Evolutionary conservation across 2,113 vertebrate species (phyloP).

Genomic region (Ascaphus truei): DNA sequence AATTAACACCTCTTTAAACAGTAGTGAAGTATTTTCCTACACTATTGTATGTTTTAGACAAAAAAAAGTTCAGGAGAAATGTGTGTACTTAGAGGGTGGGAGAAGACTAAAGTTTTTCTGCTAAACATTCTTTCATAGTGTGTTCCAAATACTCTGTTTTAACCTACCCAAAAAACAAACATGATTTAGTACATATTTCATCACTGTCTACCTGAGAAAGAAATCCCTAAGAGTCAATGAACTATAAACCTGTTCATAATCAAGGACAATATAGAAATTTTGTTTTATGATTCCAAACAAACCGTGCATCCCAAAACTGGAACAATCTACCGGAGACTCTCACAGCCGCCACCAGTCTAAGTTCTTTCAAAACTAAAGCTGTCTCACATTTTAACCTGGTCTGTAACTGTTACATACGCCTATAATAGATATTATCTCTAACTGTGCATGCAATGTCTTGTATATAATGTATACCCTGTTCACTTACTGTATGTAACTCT

Average conservation of each 20-base stretch:
- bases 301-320: not conserved
- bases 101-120: not conserved
- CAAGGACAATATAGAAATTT: too few relatives aligned
- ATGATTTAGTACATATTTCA: slow-evolving; percentile 20
- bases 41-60: slow-evolving; percentile 15
- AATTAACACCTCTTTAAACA: slow-evolving; percentile 15
- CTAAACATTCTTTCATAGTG: slow-evolving; percentile 15
- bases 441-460: too few relatives aligned
- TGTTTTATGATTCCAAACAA: not conserved
- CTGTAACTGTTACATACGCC: too few relatives aligned
- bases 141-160: not conserved
- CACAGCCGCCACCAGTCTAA: too few relatives aligned
- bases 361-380: too few relatives aligned
- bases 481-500: too few relatives aligned
- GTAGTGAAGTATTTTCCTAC: slow-evolving; percentile 10
- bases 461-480: too few relatives aligned
- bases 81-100: slow-evolving; percentile 26
- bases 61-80: not conserved
- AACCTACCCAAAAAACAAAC: slow-evolving; percentile 28
- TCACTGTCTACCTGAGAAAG: slow-evolving; percentile 24
- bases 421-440: too few relatives aligned
- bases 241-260: slow-evolving; percentile 32
- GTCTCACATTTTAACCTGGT: too few relatives aligned
- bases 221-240: slow-evolving; percentile 32
- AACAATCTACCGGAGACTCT: not conserved